These are phyloP conservation scores for Proctacanthus coquilletti DNA, from an alignment of 1,140 invertebrate genomes.

Conservation along the genomic window DNA sequence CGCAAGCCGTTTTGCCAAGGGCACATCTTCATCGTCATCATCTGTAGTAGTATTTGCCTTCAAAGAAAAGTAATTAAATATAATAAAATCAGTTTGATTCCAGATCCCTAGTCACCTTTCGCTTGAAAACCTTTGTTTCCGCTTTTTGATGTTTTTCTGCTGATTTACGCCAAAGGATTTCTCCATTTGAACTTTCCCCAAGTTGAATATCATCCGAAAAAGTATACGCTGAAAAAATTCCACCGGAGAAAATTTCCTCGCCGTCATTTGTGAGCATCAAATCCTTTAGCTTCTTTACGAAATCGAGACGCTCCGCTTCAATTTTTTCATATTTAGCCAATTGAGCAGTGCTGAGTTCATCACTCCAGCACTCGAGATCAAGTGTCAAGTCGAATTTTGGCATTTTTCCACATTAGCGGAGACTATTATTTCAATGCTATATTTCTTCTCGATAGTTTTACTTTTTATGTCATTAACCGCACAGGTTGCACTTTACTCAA, in stretches of 20 bases:
- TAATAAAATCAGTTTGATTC: no score
- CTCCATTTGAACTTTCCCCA: neutral
- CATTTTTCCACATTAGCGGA: no score
- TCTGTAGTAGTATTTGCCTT: no score
- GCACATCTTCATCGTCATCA: slow-evolving; percentile 28
- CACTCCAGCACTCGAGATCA: slow-evolving; percentile 48
- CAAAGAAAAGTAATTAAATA: no score
- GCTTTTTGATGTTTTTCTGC: neutral
- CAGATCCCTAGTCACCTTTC: no score
- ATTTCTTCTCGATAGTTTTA: no score
- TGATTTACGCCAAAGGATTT: neutral
- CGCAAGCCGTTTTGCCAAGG: slow-evolving; percentile 25
- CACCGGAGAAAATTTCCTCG: slow-evolving; percentile 41
- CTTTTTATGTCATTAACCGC: no score
- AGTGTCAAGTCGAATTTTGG: no score
- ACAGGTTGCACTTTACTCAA: no score
- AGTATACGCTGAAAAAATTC: slow-evolving; percentile 38
- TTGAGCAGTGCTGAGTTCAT: slow-evolving; percentile 47
- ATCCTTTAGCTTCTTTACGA: slow-evolving; percentile 37
- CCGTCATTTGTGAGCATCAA: slow-evolving; percentile 40
- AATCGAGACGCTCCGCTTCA: slow-evolving; percentile 41
- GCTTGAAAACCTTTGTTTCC: no score
- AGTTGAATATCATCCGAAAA: no score
- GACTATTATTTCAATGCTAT: no score
- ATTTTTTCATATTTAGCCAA: slow-evolving; percentile 35